Conservation (phyloP, 2,113 vertebrate species). For the Pampusana beccarii region DNA sequence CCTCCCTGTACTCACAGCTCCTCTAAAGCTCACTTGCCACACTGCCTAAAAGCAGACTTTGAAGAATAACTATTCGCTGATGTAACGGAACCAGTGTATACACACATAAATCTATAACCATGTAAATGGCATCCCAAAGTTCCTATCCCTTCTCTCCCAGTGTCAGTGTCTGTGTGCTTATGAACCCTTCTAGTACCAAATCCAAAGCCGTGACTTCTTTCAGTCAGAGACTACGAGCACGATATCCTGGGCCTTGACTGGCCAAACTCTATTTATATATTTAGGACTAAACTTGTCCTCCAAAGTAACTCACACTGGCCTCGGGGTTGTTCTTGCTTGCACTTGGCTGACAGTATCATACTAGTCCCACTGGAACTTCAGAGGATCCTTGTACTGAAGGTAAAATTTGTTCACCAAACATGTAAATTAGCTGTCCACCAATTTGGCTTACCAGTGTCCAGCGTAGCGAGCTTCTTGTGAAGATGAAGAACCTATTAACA, state of each 20-base stretch:
- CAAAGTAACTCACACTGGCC: background rate
- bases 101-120: background rate
- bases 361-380: background rate
- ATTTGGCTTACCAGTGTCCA: background rate
- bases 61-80: background rate
- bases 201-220: background rate
- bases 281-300: background rate
- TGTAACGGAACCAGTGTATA: background rate
- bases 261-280: background rate
- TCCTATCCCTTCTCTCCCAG: background rate
- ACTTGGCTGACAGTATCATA: background rate
- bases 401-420: background rate
- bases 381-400: background rate
- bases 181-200: background rate
- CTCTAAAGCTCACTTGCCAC: background rate
- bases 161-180: background rate
- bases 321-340: background rate
- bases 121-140: background rate
- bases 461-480: background rate
- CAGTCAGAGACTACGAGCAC: background rate
- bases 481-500: background rate
- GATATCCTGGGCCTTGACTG: background rate
- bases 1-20: background rate
- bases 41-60: background rate
- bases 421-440: background rate